Evolutionary conservation across 2,888 invertebrate genomes (phyloP), one percentile per base, ranked within the genome.

Genomic region (Melolontha melolontha): DNA sequence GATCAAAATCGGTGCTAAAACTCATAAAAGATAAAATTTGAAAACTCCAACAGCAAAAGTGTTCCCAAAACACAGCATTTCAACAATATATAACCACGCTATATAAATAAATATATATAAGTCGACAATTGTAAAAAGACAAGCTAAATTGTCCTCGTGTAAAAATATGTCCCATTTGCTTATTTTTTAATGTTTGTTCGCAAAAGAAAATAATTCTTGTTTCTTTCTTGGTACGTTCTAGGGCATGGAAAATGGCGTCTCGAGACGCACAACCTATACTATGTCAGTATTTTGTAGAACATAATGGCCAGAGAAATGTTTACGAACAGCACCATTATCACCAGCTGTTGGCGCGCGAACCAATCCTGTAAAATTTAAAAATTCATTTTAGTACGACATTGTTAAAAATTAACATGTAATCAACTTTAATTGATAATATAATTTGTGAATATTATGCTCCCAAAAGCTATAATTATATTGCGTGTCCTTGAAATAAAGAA

Each of bases 211-310:
- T 47, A 17, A 55, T 44, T 40, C 59, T 59, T 42, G 44, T 59
- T 44, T 27, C 59, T 44, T 29, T 57, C 27, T 59, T 59, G 59
- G 59, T 59, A 59, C 59, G 44, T 59, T 59, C 59, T 59, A 27
- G 59, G 17, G 59, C 54, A 40, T 54, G 54, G 54, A 54, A 59
- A 59, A 34, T 40, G 68, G 68, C 68, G 68, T 68, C 68, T 34
- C 11, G 78, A 77, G 82, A 82, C 78, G 82, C 77, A 73, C 78
- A 84, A 86, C 90, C 87, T 87, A 83, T 90, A 91, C 94, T 95
- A 96, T 92, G 95, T 96, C 81, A 96, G 89, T 87, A 96, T 88
- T 86, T 96, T 96, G 89, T 95, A 93, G 88, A 96, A 96, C 91
- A 96, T 92, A 86, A 96, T 91, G 84, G 95, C 96, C 89, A 96